Conservation (phyloP, 2,113 vertebrate genomes). For the Paralichthys olivaceus region DNA sequence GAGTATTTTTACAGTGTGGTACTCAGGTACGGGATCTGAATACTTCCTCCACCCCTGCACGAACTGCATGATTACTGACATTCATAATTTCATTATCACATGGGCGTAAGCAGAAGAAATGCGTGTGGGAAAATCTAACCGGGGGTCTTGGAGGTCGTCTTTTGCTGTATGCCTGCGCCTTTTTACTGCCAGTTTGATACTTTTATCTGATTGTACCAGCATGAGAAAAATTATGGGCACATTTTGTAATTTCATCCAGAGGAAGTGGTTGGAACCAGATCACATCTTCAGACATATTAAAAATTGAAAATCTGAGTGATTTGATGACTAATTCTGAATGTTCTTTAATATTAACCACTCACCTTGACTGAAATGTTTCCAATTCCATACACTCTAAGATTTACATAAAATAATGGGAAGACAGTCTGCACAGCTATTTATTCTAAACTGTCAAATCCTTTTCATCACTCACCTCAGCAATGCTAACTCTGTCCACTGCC, state of each 20-base stretch:
- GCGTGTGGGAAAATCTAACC: neutral
- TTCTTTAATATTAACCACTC: neutral
- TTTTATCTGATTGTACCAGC: neutral
- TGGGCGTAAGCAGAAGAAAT: neutral
- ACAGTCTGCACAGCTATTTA: neutral
- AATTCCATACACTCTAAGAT: neutral
- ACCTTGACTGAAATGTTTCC: neutral
- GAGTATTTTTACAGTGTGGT: too few relatives aligned
- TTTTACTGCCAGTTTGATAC: neutral
- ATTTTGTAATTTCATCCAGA: neutral
- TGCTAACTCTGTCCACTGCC: neutral
- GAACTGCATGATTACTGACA: neutral
- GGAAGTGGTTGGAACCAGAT: neutral
- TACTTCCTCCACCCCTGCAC: neutral
- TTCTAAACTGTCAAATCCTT: neutral
- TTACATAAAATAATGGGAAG: neutral
- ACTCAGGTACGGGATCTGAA: neutral
- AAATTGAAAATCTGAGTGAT: neutral
- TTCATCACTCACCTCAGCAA: neutral
- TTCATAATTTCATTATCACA: neutral
- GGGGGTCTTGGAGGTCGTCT: neutral
- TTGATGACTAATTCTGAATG: neutral
- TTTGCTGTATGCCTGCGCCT: neutral
- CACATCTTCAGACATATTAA: neutral
- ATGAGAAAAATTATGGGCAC: neutral